These are phyloP conservation scores for Ceratotherium simum DNA, from an alignment of 2,113 vertebrate genomes.

Conservation along the genomic window DNA sequence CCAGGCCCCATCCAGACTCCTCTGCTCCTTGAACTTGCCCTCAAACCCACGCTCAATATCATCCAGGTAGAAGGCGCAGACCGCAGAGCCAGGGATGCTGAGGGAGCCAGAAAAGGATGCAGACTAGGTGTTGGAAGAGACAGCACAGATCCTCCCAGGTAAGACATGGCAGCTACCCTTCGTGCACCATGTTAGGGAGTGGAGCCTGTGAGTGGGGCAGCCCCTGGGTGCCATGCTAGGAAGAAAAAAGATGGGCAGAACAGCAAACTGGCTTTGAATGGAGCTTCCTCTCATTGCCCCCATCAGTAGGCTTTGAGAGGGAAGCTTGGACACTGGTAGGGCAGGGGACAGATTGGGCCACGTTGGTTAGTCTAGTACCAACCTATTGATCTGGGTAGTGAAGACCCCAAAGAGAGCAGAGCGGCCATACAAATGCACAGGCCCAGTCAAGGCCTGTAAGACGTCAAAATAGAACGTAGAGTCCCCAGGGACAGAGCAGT, in stretches of 20 bases:
- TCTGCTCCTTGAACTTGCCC: constrained; percentile 96
- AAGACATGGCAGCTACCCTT: neutral
- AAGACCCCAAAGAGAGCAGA: constrained; percentile 94
- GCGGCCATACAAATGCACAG: constrained; percentile 90
- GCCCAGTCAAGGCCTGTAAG: constrained; percentile 92
- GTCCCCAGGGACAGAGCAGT: constrained; percentile 95
- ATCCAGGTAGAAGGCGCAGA: constrained; percentile 98
- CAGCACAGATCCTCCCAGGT: neutral
- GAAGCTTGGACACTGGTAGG: neutral
- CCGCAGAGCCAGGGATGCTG: constrained; percentile 97
- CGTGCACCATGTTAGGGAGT: neutral
- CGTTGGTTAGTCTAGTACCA: neutral
- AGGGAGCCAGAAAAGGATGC: neutral
- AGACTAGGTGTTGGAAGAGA: neutral
- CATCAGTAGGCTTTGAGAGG: neutral
- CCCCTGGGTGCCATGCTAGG: neutral
- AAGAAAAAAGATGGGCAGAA: too few species aligned
- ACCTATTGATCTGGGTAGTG: constrained; percentile 97
- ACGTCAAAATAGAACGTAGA: constrained; percentile 97
- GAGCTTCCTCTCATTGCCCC: neutral
- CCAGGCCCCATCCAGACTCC: constrained; percentile 92
- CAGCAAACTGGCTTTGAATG: neutral
- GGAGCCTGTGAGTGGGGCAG: neutral
- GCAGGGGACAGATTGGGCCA: neutral
- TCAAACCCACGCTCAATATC: constrained; percentile 95